Conservation (phyloP, 2,888 invertebrate species). For the Bhutanitis thaidina region DNA sequence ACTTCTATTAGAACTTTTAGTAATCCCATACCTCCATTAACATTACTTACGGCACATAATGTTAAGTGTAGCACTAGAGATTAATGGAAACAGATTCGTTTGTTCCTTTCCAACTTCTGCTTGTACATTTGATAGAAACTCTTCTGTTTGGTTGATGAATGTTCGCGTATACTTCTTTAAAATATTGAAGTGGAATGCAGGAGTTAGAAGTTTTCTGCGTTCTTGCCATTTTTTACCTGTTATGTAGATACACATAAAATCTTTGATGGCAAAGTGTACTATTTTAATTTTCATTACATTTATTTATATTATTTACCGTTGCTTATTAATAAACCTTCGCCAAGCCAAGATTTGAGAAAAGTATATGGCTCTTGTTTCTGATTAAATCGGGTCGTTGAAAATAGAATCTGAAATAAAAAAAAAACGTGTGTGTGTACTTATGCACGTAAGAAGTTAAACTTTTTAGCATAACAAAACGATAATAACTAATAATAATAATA, state of each 20-base stretch:
- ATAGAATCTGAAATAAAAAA: constrained; percentile 32
- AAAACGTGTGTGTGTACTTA: too few relatives aligned
- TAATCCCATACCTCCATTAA: too few relatives aligned
- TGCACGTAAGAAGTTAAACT: too few relatives aligned
- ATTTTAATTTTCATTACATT: background rate
- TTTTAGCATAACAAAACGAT: too few relatives aligned
- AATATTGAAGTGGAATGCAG: constrained; percentile 67
- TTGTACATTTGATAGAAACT: constrained; percentile 33
- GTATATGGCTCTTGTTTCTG: constrained; percentile 49
- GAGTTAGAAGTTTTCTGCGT: constrained; percentile 62
- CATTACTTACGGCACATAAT: constrained; percentile 27
- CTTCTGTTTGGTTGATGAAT: constrained; percentile 50
- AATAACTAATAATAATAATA: too few relatives aligned
- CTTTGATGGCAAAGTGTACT: too few relatives aligned
- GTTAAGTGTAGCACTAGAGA: constrained; percentile 17
- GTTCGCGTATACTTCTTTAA: constrained; percentile 50
- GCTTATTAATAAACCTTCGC: constrained; percentile 54
- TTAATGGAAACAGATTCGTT: constrained; percentile 12
- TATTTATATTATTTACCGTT: constrained; percentile 36
- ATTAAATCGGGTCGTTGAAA: constrained; percentile 41
- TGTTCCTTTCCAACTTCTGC: constrained; percentile 13
- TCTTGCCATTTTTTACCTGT: constrained; percentile 50
- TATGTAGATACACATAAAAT: background rate
- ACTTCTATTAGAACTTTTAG: too few relatives aligned
- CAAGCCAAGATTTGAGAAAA: constrained; percentile 60